Percentiles rank a stretch among this genome's conserved stretches.
phyloP scores from a whole-genome alignment of 2,113 vertebrate species.

The Leucopsar rothschildi region DNA sequence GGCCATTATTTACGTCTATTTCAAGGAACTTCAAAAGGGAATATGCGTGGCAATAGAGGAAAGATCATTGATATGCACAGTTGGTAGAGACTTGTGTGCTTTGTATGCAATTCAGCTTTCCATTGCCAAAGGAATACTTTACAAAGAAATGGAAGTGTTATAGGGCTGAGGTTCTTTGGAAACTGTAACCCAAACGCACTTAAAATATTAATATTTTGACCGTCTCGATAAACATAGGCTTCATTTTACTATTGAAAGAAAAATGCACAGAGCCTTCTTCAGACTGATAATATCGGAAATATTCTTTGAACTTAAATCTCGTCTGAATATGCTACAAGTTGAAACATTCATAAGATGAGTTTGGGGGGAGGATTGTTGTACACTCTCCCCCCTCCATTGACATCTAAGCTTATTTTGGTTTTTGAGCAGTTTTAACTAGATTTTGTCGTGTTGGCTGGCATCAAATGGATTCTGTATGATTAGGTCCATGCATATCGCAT shows the following conservation, averaged over 20 bases:
- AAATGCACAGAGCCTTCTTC: background rate
- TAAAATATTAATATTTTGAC: background rate
- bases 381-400: fast-evolving
- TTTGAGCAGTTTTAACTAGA: background rate
- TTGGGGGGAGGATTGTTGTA: background rate
- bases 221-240: background rate
- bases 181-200: background rate
- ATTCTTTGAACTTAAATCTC: background rate
- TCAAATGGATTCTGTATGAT: background rate
- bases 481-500: background rate
- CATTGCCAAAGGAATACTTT: background rate
- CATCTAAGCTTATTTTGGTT: background rate
- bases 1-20: background rate
- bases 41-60: background rate
- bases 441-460: background rate
- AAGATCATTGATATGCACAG: slow-evolving; percentile 1
- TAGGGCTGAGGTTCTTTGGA: background rate
- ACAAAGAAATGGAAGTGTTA: background rate
- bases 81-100: background rate
- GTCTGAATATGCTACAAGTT: background rate
- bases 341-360: background rate
- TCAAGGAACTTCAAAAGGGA: background rate
- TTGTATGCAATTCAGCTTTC: slow-evolving; percentile 14
- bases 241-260: background rate
- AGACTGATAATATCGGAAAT: background rate